A percentile compares a stretch with the other conserved stretches of the same genome.
phyloP scores from a whole-genome alignment of 2,888 invertebrate species.

The Lepidochitona cinerea region DNA sequence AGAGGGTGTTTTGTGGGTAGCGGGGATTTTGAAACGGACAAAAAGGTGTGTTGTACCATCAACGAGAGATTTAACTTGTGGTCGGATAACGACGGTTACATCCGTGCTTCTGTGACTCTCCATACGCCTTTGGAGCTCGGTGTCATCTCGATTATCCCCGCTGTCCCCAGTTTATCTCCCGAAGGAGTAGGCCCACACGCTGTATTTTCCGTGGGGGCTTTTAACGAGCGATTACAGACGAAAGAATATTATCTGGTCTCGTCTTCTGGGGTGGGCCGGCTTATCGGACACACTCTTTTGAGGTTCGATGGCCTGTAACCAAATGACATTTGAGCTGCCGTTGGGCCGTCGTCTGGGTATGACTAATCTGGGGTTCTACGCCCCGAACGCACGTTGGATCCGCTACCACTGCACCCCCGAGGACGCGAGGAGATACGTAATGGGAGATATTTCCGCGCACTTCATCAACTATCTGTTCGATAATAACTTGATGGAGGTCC shows the following conservation, averaged over 20 bases:
- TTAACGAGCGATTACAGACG: background rate
- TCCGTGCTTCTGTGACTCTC: background rate
- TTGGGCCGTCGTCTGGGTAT: background rate
- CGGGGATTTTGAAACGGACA: background rate
- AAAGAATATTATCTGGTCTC: background rate
- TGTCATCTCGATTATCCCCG: background rate
- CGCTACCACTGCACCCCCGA: background rate
- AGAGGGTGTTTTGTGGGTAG: background rate
- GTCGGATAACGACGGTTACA: background rate
- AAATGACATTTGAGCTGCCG: too few species aligned
- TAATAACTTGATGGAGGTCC: background rate
- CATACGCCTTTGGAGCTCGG: background rate
- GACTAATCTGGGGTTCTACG: background rate
- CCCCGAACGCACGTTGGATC: background rate
- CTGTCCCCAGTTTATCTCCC: background rate
- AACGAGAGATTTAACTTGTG: background rate
- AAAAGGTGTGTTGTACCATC: background rate
- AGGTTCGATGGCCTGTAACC: background rate
- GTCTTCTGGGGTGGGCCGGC: background rate
- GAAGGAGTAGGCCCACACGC: background rate
- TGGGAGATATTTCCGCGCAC: too few species aligned
- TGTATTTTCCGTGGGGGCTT: background rate
- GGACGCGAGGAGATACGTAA: background rate
- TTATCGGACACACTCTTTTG: background rate
- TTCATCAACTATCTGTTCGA: background rate